phyloP scores from a whole-genome alignment of 2,888 invertebrate species.

The Acanthosoma haemorrhoidale region DNA sequence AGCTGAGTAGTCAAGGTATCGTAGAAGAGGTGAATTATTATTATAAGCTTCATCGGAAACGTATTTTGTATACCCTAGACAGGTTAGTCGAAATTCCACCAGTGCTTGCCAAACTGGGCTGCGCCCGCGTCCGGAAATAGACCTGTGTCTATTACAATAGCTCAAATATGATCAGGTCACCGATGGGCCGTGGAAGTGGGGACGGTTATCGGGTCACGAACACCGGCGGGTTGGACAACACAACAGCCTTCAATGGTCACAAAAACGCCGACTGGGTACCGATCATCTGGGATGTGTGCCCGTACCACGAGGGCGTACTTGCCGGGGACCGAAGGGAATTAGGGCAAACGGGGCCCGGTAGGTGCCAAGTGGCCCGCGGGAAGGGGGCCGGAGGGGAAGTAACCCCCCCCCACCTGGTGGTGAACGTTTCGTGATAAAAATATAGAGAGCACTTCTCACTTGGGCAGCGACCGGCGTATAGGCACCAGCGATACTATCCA shows the following conservation, averaged over 20 bases:
- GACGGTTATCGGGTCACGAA: conserved; percentile 4
- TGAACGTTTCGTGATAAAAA: conserved; percentile 15
- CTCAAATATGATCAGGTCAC: conserved; percentile 8
- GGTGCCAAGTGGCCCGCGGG: background rate
- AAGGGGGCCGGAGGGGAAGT: background rate
- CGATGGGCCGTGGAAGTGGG: background rate
- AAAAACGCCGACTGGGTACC: background rate
- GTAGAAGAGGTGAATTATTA: too few relatives aligned
- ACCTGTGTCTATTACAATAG: conserved; percentile 8
- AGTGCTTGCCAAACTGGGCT: background rate
- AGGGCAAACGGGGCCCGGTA: background rate
- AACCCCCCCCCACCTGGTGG: background rate
- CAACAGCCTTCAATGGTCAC: background rate
- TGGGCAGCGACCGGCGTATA: conserved; percentile 24
- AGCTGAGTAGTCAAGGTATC: too few relatives aligned
- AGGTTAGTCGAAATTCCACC: background rate
- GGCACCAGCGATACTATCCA: background rate
- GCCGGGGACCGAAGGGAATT: background rate
- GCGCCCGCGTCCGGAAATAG: conserved; percentile 1
- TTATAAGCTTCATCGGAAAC: too few relatives aligned
- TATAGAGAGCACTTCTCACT: conserved; percentile 21
- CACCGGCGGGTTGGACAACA: too few relatives aligned
- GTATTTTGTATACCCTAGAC: too few relatives aligned
- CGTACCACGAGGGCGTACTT: background rate
- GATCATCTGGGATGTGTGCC: background rate